Conservation (phyloP, 2,888 invertebrate species). For the Athrips mouffetella region DNA sequence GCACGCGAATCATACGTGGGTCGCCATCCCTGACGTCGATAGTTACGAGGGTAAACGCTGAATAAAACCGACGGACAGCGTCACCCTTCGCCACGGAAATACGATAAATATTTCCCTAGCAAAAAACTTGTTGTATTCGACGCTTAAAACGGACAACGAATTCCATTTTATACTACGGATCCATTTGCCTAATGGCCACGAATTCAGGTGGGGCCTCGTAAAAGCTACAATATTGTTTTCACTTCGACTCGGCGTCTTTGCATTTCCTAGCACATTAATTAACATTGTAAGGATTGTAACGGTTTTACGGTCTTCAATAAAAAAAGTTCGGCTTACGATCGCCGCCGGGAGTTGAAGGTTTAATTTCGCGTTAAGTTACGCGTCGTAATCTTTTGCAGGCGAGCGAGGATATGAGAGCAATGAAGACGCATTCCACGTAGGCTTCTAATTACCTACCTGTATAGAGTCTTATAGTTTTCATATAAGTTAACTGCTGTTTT, state of each 20-base stretch:
- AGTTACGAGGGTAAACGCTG: constrained; percentile 3
- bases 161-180: neutral
- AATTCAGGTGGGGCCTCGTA: constrained; percentile 7
- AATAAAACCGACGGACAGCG: constrained; percentile 1
- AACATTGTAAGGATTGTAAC: constrained; percentile 11
- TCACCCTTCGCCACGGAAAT: neutral
- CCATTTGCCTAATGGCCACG: constrained; percentile 3
- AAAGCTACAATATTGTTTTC: constrained; percentile 11
- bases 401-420: no score
- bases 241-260: neutral
- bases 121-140: constrained; percentile 3
- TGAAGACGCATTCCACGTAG: no score
- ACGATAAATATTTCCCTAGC: neutral
- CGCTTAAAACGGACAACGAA: neutral
- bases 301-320: constrained; percentile 3
- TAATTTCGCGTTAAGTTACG: neutral
- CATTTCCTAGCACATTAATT: constrained; percentile 11
- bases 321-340: constrained; percentile 10
- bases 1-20: neutral
- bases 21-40: neutral
- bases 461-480: no score
- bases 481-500: no score
- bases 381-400: no score
- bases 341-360: neutral
- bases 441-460: no score